Base-by-base conservation (phyloP, 2,888 invertebrate species). In the Drosophila subquinaria region DNA sequence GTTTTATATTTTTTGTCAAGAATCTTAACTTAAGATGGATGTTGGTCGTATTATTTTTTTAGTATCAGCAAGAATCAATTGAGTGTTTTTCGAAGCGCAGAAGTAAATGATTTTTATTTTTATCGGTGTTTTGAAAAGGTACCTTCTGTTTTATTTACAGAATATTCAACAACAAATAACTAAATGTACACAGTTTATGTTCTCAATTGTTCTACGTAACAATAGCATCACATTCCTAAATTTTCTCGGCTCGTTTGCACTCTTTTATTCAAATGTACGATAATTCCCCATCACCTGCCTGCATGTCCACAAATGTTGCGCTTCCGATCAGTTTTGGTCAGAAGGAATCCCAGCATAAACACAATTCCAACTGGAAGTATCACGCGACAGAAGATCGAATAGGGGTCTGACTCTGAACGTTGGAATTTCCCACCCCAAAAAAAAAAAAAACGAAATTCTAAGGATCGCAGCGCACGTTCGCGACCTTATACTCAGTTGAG, bases 351-450 rank as follows among this genome's bases (percentile, higher is more conserved):
- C 64, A 27, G 27, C 69, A 62, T 20, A 38, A n/a, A 36, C 10
- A 48, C 3, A 15, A 45, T n/a, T 78, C 77, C 62, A 70, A 70
- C 64, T 72, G 61, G 79, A 76, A 76, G 64, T 53, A 53, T 64
- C 73, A 53, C 53, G 55, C 60, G 68, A 75, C 85, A 89, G 73
- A 53, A 69, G 90, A 88, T 85, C 89, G 80, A 69, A 91, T 91
- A 85, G 83, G 91, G 91, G 91, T 81, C 90, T 81, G 81, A 79
- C 79, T 76, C 4, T 36, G 43, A 35, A 38, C 43, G 20, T 20
- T 55, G 38, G 42, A 30, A 43, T 61, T 64, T 74, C 15, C 74
- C 59, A 78, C 79, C 79, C 74, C 79, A 67, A 55, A 45, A 6
- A 23, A 23, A 23, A 5, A 47, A 6, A 27, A 5, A 52, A 1